Evolutionary conservation across 2,113 vertebrate genomes (phyloP).

Genomic region (Bubo scandiacus): DNA sequence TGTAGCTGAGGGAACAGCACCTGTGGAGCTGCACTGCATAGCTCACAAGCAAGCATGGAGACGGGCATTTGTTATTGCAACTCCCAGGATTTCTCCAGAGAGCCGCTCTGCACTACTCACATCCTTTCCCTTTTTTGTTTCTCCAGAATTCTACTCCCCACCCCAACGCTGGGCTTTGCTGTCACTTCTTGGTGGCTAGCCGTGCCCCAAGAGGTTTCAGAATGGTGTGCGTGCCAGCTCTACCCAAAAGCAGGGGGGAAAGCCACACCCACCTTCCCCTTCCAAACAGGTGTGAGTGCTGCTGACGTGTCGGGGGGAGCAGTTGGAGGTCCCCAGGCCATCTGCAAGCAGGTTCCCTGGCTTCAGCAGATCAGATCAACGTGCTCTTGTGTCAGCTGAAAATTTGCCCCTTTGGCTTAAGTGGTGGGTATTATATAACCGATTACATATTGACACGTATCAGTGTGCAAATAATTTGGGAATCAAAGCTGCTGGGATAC

Average conservation of each 20-base stretch:
- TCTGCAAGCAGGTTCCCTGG: neutral
- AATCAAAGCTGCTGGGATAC: neutral
- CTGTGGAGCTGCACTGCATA: neutral
- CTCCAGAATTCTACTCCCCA: neutral
- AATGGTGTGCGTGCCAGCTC: neutral
- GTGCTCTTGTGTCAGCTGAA: neutral
- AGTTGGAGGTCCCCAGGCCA: fast-evolving
- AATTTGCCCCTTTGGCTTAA: neutral
- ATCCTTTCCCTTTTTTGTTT: neutral
- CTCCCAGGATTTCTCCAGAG: neutral
- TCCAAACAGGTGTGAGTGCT: neutral
- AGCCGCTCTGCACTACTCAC: fast-evolving
- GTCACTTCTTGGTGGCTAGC: neutral
- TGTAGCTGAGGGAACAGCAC: neutral
- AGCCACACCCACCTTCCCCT: neutral
- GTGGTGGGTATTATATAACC: neutral
- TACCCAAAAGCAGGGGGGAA: neutral
- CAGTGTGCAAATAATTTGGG: neutral
- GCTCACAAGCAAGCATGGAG: neutral
- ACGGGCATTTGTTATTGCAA: fast-evolving
- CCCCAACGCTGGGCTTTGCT: neutral
- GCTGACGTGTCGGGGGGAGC: fast-evolving
- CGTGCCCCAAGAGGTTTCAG: neutral
- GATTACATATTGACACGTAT: fast-evolving
- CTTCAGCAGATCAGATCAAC: neutral